These are phyloP conservation scores for Eurosta solidaginis DNA, from an alignment of 1,140 invertebrate species.

Conservation along the genomic window DNA sequence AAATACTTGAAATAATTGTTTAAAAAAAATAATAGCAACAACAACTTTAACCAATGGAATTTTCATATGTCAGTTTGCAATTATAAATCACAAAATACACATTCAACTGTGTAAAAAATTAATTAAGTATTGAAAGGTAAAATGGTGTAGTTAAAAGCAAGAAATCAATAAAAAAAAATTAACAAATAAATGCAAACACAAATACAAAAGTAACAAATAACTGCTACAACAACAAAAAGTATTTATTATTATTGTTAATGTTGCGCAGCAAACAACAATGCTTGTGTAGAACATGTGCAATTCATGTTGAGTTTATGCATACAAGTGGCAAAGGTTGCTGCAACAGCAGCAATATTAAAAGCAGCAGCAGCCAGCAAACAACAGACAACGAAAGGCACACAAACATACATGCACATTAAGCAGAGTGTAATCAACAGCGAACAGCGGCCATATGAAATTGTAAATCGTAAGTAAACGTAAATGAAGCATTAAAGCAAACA, in stretches of 20 bases:
- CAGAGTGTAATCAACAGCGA: not conserved
- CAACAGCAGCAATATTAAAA: not conserved
- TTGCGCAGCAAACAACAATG: no score
- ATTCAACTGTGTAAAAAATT: not conserved
- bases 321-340: not conserved
- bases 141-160: no score
- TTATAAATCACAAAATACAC: not conserved
- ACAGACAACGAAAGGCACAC: not conserved
- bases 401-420: not conserved
- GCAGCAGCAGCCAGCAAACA: not conserved
- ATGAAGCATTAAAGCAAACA: not conserved
- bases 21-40: not conserved
- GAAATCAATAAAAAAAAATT: not conserved
- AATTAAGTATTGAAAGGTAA: conserved; percentile 13
- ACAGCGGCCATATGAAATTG: not conserved
- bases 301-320: conserved; percentile 6
- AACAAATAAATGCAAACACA: not conserved
- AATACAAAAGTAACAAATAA: not conserved
- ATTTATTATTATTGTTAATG: not conserved
- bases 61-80: not conserved
- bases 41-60: not conserved
- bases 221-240: not conserved
- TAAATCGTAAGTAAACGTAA: conserved; percentile 8
- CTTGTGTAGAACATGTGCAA: not conserved
- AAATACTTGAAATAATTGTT: not conserved